A percentile compares a stretch with the other conserved stretches of the same genome.
Evolutionary conservation across 2,797 vertebrate species (phyloP).

Genomic region (Macropus fuliginosus): DNA sequence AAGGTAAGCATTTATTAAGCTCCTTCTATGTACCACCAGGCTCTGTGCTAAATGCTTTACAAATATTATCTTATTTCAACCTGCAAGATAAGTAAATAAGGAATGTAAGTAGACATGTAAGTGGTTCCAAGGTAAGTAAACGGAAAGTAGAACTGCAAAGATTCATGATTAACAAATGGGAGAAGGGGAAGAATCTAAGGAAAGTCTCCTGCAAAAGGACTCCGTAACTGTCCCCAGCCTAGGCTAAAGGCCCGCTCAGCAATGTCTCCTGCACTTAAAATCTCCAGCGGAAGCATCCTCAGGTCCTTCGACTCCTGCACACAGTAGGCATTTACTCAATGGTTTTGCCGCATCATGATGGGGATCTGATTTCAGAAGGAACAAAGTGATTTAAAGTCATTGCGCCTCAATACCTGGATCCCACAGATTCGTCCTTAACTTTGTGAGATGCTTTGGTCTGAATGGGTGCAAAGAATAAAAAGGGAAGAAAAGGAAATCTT

Average conservation of each 20-base stretch:
- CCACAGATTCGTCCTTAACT: constrained; percentile 21
- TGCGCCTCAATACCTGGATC: constrained; percentile 17
- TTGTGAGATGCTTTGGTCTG: constrained; percentile 22
- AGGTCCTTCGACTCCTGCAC: not conserved
- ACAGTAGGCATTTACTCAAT: not conserved
- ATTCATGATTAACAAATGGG: not conserved
- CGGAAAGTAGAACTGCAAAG: not conserved
- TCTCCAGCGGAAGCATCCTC: not conserved
- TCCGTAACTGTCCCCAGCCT: not conserved
- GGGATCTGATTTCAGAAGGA: not conserved
- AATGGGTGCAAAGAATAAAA: not conserved
- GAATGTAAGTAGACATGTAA: not conserved
- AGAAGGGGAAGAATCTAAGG: too few species aligned
- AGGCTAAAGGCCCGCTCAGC: not conserved
- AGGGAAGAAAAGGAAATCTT: not conserved
- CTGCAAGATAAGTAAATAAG: not conserved
- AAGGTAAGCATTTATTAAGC: not conserved
- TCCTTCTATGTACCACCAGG: not conserved
- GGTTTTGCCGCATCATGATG: not conserved
- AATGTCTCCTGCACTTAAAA: not conserved
- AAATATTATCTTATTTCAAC: not conserved
- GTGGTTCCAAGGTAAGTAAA: not conserved
- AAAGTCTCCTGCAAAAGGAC: not conserved
- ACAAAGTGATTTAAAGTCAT: not conserved
- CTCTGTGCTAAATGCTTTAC: not conserved